Conservation (phyloP, 92 coral and sea anemone genomes). For the Heteractis magnifica region DNA sequence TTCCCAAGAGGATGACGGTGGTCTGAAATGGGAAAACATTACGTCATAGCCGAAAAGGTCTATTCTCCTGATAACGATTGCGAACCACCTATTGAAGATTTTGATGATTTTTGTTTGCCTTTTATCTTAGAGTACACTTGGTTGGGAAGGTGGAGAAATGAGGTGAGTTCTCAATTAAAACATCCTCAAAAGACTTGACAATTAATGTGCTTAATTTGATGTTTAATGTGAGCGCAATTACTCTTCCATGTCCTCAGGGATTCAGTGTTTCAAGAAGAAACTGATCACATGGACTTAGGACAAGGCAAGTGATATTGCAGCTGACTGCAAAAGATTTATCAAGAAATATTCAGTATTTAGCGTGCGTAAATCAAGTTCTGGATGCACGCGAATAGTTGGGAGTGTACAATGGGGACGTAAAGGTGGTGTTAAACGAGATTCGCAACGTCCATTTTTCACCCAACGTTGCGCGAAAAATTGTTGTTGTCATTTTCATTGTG, state of each 20-base stretch:
- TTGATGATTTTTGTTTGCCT: background rate
- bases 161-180: background rate
- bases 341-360: background rate
- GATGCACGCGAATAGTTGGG: too few species aligned
- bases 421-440: too few species aligned
- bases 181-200: background rate
- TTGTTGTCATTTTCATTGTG: too few species aligned
- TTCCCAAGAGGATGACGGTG: too few species aligned
- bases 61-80: too few species aligned
- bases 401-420: too few species aligned
- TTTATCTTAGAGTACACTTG: conserved; percentile 20
- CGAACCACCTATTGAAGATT: background rate
- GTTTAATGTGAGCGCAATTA: background rate
- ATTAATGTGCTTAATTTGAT: background rate
- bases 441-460: too few species aligned
- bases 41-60: too few species aligned
- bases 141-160: conserved; percentile 17
- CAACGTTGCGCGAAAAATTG: too few species aligned
- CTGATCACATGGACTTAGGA: conserved; percentile 48
- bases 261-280: conserved; percentile 62
- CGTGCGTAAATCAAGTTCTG: background rate
- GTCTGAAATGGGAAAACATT: too few species aligned
- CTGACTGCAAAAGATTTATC: background rate
- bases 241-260: conserved; percentile 17
- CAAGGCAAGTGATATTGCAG: conserved; percentile 39